Percentiles rank a stretch among this genome's conserved stretches.
Evolutionary conservation across 1,140 invertebrate genomes (phyloP).

Genomic region (Thalassaphorura encarpata): DNA sequence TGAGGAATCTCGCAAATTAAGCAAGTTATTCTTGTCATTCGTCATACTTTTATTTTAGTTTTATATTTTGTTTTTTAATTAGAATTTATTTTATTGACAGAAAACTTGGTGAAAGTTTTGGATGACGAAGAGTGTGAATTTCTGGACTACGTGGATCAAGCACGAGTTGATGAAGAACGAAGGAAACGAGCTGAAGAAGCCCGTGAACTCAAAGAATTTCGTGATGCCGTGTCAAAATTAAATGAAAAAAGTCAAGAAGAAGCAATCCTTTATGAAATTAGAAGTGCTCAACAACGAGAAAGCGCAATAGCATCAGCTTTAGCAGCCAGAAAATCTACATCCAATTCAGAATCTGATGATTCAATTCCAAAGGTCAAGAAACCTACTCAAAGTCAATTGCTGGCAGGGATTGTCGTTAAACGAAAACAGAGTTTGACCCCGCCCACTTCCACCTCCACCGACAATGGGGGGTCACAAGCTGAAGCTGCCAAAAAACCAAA

Average conservation of each 20-base stretch:
- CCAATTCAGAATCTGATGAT: slow-evolving; percentile 1
- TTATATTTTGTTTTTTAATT: background rate
- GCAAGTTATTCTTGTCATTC: slow-evolving; percentile 46
- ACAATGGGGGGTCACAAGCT: no score
- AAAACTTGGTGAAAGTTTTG: slow-evolving; percentile 87
- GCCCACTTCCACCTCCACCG: no score
- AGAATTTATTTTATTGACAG: slow-evolving; percentile 43
- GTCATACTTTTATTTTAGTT: background rate
- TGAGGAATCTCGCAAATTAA: slow-evolving; percentile 87
- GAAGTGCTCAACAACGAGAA: no score
- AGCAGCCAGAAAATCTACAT: slow-evolving; percentile 11
- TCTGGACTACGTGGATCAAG: slow-evolving; percentile 74
- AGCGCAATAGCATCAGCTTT: no score
- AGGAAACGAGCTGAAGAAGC: slow-evolving; percentile 69
- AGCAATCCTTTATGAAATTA: slow-evolving; percentile 47
- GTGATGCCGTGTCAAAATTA: slow-evolving; percentile 62
- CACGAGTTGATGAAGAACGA: slow-evolving; percentile 69
- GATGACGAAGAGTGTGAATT: slow-evolving; percentile 94
- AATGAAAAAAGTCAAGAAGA: slow-evolving; percentile 63
- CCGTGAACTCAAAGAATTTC: slow-evolving; percentile 69
- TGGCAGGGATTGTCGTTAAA: slow-evolving; percentile 50
- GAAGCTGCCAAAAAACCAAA: no score
- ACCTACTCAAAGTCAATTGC: slow-evolving; percentile 46
- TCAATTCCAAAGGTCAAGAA: slow-evolving; percentile 24
- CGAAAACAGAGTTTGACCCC: no score